phyloP scores from a whole-genome alignment of 2,888 invertebrate genomes.

The Agrotis segetum region DNA sequence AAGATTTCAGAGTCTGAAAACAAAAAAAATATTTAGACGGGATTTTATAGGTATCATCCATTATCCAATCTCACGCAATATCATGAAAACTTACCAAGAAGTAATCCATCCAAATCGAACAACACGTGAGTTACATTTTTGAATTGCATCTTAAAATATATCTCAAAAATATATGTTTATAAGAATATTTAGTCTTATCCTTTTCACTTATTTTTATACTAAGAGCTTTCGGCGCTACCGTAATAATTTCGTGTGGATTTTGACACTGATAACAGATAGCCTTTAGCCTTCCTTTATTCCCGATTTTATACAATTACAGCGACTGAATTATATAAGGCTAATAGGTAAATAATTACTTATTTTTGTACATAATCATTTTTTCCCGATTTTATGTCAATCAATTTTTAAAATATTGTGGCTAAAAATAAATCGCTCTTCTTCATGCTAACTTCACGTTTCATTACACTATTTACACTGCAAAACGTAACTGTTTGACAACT shows the following conservation, averaged over 20 bases:
- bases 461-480: neutral
- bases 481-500: neutral
- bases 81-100: slow-evolving; percentile 84
- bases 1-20: slow-evolving; percentile 94
- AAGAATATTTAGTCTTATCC: slow-evolving; percentile 43
- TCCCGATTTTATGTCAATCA: neutral
- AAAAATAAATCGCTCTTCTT: neutral
- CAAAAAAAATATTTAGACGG: neutral
- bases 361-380: neutral
- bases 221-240: slow-evolving; percentile 16
- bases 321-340: slow-evolving; percentile 15
- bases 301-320: slow-evolving; percentile 27
- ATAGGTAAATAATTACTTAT: neutral
- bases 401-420: neutral
- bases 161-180: slow-evolving; percentile 45
- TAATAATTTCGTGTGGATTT: slow-evolving; percentile 38
- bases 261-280: slow-evolving; percentile 21
- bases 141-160: slow-evolving; percentile 73
- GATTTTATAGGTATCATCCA: neutral
- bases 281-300: slow-evolving; percentile 8
- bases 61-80: slow-evolving; percentile 21
- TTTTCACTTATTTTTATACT: slow-evolving; percentile 38
- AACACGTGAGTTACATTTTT: slow-evolving; percentile 91
- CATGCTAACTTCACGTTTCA: slow-evolving; percentile 3
- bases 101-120: slow-evolving; percentile 91